Evolutionary conservation across 2,797 vertebrate genomes (phyloP).

Genomic region (Octomys mimax): DNA sequence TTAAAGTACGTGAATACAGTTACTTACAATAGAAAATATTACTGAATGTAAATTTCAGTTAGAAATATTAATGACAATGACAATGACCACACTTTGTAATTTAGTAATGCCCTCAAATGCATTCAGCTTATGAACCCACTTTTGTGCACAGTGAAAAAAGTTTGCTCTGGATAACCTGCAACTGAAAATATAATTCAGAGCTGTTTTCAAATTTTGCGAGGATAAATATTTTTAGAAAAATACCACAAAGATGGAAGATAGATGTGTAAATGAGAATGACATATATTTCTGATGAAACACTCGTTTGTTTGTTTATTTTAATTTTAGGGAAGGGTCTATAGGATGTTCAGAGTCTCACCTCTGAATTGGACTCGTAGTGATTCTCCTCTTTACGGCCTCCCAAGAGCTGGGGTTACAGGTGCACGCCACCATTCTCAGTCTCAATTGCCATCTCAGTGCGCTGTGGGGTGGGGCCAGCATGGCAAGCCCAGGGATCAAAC

Average conservation of each 20-base stretch:
- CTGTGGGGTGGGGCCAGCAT: too few species aligned
- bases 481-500: too few species aligned
- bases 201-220: not conserved
- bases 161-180: not conserved
- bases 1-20: not conserved
- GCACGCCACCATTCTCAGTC: too few species aligned
- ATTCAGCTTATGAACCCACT: not conserved
- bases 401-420: too few species aligned
- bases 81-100: not conserved
- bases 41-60: not conserved
- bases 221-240: not conserved
- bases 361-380: too few species aligned
- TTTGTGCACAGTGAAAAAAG: not conserved
- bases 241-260: not conserved
- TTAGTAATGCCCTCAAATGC: not conserved
- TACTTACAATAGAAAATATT: not conserved
- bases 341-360: too few species aligned
- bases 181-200: constrained; percentile 17
- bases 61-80: not conserved
- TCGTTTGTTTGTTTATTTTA: not conserved
- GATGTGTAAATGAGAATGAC: not conserved
- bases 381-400: too few species aligned
- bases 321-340: too few species aligned
- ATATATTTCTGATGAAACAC: not conserved
- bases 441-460: too few species aligned